A percentile compares a stretch with the other conserved stretches of the same genome.
Conservation (phyloP, 2,797 vertebrate species). For the Perodicticus potto region DNA sequence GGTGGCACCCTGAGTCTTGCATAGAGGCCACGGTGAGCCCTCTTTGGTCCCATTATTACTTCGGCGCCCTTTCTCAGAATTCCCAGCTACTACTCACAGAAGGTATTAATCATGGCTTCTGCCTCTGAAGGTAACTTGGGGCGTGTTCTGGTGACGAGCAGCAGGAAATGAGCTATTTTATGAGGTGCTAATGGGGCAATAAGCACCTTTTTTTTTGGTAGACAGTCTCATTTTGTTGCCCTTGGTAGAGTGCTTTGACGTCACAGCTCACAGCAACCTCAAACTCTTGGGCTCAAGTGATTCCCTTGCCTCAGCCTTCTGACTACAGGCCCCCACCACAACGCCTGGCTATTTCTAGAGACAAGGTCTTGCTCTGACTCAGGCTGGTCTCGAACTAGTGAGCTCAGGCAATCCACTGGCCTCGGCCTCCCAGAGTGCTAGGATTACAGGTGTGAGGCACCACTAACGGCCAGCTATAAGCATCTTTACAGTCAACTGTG, state of each 20-base stretch:
- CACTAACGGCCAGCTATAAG: neutral
- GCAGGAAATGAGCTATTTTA: slow-evolving; percentile 74
- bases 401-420: no score
- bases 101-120: neutral
- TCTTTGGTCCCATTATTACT: neutral
- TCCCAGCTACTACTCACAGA: neutral
- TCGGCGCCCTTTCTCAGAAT: slow-evolving; percentile 57
- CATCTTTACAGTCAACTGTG: slow-evolving; percentile 72
- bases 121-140: neutral
- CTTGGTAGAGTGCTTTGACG: no score
- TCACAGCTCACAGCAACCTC: no score
- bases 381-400: no score
- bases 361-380: no score
- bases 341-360: no score
- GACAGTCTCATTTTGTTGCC: no score
- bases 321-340: no score
- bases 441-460: no score
- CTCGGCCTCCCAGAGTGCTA: no score
- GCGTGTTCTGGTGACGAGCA: neutral
- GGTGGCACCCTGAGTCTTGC: neutral
- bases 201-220: neutral
- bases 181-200: slow-evolving; percentile 53
- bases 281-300: no score
- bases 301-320: no score
- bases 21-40: neutral